Percentiles rank a stretch among this genome's conserved stretches.
Conservation (phyloP, 2,888 invertebrate species). For the Incurvaria masculella region DNA sequence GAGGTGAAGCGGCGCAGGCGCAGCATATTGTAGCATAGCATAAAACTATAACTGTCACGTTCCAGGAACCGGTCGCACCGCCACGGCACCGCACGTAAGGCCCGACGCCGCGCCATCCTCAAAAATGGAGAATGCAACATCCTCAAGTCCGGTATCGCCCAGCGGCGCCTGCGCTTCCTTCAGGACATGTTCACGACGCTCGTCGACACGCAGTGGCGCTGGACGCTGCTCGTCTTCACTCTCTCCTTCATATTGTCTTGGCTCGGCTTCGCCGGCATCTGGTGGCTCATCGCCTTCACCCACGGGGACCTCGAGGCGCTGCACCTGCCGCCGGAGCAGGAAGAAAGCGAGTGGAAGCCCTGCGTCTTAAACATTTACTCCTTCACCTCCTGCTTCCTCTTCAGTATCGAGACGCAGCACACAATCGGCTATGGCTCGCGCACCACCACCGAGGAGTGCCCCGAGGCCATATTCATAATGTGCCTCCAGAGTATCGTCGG, state of each 20-base stretch:
- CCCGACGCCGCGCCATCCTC: slow-evolving; percentile 80
- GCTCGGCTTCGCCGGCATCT: slow-evolving; percentile 80
- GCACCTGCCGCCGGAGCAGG: slow-evolving; percentile 51
- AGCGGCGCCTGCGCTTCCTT: slow-evolving; percentile 71
- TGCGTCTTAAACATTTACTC: slow-evolving; percentile 78
- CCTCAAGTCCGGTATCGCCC: slow-evolving; percentile 82
- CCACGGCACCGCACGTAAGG: slow-evolving; percentile 64
- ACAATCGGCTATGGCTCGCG: slow-evolving; percentile 89
- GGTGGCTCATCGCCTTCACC: slow-evolving; percentile 84
- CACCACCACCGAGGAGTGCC: slow-evolving; percentile 84
- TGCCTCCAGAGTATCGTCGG: slow-evolving; percentile 87
- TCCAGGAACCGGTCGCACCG: slow-evolving; percentile 67
- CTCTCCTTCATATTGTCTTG: slow-evolving; percentile 84
- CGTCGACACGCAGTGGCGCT: slow-evolving; percentile 91
- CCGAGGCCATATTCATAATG: slow-evolving; percentile 86
- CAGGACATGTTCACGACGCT: slow-evolving; percentile 85
- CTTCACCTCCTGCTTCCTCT: slow-evolving; percentile 86
- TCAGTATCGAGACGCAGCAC: slow-evolving; percentile 91
- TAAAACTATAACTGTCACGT: slow-evolving; percentile 36
- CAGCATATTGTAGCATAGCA: slow-evolving; percentile 17
- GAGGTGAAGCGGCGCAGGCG: slow-evolving; percentile 23
- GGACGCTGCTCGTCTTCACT: slow-evolving; percentile 83
- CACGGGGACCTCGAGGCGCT: slow-evolving; percentile 77
- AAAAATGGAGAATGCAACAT: slow-evolving; percentile 98
- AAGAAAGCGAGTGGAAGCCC: slow-evolving; percentile 63